These are phyloP conservation scores for Melinaea marsaeus DNA, from an alignment of 2,888 invertebrate species.

Conservation along the genomic window DNA sequence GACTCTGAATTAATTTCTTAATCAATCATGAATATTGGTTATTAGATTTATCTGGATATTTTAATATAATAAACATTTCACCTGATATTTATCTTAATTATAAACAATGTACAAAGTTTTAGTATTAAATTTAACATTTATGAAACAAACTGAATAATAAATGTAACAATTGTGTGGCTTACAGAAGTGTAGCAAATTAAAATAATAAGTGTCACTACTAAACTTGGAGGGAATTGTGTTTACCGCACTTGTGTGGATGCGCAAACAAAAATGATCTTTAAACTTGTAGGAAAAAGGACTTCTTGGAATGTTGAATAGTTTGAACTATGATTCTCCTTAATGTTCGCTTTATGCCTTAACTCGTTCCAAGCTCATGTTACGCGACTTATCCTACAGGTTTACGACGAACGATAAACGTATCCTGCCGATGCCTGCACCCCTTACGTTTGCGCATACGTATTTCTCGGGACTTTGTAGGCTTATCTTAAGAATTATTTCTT, in stretches of 20 bases:
- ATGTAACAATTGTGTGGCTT: constrained; percentile 50
- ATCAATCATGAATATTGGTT: constrained; percentile 68
- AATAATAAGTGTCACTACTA: constrained; percentile 51
- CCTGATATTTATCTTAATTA: background rate
- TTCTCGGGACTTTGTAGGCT: constrained; percentile 34
- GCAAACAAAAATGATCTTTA: constrained; percentile 18
- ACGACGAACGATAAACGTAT: constrained; percentile 62
- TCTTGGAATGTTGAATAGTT: constrained; percentile 23
- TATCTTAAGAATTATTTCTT: constrained; percentile 34
- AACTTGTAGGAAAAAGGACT: constrained; percentile 12
- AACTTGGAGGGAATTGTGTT: constrained; percentile 25
- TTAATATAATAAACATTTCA: constrained; percentile 11
- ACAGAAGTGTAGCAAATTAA: constrained; percentile 55
- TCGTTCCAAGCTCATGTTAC: constrained; percentile 57
- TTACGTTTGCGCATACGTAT: constrained; percentile 35
- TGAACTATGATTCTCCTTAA: constrained; percentile 45
- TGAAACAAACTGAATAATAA: constrained; percentile 49
- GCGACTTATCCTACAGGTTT: constrained; percentile 61
- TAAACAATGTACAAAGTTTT: background rate
- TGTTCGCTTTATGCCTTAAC: constrained; percentile 54
- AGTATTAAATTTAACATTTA: constrained; percentile 35
- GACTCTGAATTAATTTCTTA: constrained; percentile 65
- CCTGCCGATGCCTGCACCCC: constrained; percentile 42
- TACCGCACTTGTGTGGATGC: constrained; percentile 13
- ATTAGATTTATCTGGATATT: constrained; percentile 35